Percentiles rank a stretch among this genome's conserved stretches.
Conservation (phyloP, 2,113 vertebrate species). For the Chloropsis hardwickii region DNA sequence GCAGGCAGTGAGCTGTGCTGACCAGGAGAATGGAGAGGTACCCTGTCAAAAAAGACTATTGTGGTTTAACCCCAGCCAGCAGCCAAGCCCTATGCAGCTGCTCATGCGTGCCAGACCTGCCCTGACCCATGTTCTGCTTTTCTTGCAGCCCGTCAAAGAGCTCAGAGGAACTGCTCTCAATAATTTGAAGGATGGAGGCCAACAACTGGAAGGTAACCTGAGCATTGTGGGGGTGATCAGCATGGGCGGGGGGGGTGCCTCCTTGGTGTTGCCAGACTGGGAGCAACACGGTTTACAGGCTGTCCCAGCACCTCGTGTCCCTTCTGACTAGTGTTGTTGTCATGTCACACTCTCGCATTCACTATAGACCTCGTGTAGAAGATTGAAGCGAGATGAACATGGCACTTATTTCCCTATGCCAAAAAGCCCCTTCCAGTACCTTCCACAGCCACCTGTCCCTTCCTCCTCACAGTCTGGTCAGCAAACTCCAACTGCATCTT, state of each 20-base stretch:
- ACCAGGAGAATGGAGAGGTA: fast-evolving
- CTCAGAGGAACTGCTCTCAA: constrained; percentile 52
- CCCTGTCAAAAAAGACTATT: background rate
- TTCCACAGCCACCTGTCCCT: no score
- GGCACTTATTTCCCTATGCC: no score
- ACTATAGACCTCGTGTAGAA: no score
- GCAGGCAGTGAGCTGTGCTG: fast-evolving
- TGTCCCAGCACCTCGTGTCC: fast-evolving
- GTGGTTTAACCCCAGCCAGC: no score
- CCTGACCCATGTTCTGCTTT: background rate
- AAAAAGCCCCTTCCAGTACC: no score
- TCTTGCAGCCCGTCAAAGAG: constrained; percentile 67
- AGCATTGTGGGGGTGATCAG: fast-evolving
- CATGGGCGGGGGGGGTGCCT: background rate
- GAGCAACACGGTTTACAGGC: background rate
- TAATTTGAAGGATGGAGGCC: constrained; percentile 45
- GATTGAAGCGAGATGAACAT: no score
- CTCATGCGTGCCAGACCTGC: background rate
- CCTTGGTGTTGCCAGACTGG: background rate
- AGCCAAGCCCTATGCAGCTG: no score
- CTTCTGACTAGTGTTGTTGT: background rate
- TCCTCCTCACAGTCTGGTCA: no score
- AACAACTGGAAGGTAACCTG: constrained; percentile 49
- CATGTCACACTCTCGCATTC: no score
- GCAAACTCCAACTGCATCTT: no score